Evolutionary conservation across 2,113 vertebrate species (phyloP).

Genomic region (Boulengeromyrus knoepffleri): DNA sequence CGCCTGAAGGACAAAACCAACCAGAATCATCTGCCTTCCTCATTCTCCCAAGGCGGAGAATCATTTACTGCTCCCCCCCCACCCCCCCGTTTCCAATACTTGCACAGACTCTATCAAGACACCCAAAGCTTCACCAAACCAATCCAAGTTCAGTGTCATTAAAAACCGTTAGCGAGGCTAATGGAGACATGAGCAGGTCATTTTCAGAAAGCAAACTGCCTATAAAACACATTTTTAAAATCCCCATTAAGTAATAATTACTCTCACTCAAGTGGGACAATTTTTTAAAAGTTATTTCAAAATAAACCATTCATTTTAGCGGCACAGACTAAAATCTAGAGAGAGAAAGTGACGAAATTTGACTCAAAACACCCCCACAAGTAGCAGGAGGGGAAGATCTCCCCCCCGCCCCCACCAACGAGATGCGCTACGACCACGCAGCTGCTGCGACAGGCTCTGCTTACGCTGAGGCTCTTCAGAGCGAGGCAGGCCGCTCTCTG

Average conservation of each 20-base stretch:
- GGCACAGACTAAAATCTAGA: neutral
- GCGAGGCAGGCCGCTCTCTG: slow-evolving; percentile 78
- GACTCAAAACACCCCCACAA: neutral
- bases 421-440: neutral
- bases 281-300: neutral
- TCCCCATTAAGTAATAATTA: neutral
- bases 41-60: neutral
- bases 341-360: neutral
- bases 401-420: neutral
- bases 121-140: neutral
- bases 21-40: neutral
- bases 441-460: slow-evolving; percentile 17
- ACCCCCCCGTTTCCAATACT: neutral
- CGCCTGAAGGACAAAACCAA: slow-evolving; percentile 45
- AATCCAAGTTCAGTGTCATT: neutral
- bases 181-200: neutral
- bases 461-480: slow-evolving; percentile 79
- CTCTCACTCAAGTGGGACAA: neutral
- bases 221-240: neutral
- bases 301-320: neutral
- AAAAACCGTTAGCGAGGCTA: neutral
- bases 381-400: neutral
- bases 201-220: neutral
- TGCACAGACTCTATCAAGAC: neutral
- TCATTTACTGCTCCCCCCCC: neutral